These are phyloP conservation scores for Rhagoletis zephyria DNA, from an alignment of 1,140 invertebrate species.

Conservation along the genomic window DNA sequence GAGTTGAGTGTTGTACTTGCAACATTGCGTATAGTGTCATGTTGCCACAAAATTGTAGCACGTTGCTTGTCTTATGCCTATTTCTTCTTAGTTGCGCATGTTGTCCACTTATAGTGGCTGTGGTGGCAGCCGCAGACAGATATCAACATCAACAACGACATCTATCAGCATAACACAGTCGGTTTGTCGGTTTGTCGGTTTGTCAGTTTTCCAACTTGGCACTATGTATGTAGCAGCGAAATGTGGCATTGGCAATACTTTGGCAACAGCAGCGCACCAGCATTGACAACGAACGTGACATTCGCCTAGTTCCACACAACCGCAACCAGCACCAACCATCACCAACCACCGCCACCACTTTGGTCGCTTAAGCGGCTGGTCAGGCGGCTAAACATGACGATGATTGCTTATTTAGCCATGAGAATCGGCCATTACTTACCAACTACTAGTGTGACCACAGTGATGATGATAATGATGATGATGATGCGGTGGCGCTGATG, in stretches of 20 bases:
- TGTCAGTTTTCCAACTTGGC: neutral
- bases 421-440: constrained; percentile 44
- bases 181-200: neutral
- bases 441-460: neutral
- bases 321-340: neutral
- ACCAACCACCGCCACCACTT: neutral
- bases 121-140: constrained; percentile 18
- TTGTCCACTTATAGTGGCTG: neutral
- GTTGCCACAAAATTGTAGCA: constrained; percentile 50
- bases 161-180: constrained; percentile 14
- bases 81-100: constrained; percentile 58
- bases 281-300: constrained; percentile 58
- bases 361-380: constrained; percentile 33
- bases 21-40: constrained; percentile 40
- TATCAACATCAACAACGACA: constrained; percentile 49
- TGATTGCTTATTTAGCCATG: constrained; percentile 72
- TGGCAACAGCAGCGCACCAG: constrained; percentile 24
- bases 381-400: constrained; percentile 60
- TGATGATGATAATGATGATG: neutral
- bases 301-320: constrained; percentile 54
- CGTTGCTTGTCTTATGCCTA: constrained; percentile 4
- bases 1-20: neutral
- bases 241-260: neutral
- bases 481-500: constrained; percentile 30
- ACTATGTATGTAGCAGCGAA: neutral